Evolutionary conservation across 2,888 invertebrate genomes (phyloP).

Genomic region (Calameuta pallipes): DNA sequence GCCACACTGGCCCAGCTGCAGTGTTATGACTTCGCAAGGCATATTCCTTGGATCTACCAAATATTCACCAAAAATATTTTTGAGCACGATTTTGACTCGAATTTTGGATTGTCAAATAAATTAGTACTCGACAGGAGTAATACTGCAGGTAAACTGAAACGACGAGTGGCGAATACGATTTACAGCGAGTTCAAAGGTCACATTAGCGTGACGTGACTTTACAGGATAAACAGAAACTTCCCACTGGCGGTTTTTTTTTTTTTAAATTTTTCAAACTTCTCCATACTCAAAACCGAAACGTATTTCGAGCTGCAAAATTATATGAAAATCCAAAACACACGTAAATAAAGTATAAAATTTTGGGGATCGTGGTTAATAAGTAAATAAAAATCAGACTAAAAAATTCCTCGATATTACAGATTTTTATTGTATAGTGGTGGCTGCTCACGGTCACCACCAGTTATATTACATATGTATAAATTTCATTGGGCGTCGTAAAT

Average conservation of each 20-base stretch:
- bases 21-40: conserved; percentile 98
- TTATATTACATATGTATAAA: conserved; percentile 65
- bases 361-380: not conserved
- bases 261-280: not conserved
- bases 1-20: conserved; percentile 98
- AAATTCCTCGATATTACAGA: not conserved
- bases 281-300: not conserved
- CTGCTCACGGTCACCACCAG: conserved; percentile 4
- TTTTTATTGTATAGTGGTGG: not conserved
- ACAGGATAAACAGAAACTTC: not conserved
- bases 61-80: not conserved
- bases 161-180: not conserved
- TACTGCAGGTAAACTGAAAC: not conserved
- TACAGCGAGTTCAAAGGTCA: not conserved
- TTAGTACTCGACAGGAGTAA: not conserved
- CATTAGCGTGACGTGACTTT: not conserved
- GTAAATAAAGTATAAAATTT: no score
- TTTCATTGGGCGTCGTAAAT: conserved; percentile 48
- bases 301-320: not conserved
- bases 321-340: no score
- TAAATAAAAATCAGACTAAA: not conserved
- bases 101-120: not conserved
- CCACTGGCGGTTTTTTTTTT: not conserved
- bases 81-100: not conserved
- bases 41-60: conserved; percentile 68